phyloP scores from a whole-genome alignment of 2,113 vertebrate species.

The Haemorhous mexicanus region DNA sequence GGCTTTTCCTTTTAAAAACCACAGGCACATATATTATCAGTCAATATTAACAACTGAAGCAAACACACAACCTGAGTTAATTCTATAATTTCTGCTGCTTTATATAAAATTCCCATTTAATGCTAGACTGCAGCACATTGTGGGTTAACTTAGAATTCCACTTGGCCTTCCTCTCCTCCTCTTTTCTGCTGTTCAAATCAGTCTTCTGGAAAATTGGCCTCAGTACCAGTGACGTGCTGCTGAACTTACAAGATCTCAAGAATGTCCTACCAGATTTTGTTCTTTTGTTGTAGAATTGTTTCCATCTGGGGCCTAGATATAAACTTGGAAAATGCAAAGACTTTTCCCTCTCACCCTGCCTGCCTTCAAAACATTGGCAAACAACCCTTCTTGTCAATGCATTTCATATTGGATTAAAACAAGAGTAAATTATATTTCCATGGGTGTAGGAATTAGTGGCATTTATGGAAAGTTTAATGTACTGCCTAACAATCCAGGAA shows the following conservation, averaged over 20 bases:
- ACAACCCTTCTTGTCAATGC: slow-evolving; percentile 49
- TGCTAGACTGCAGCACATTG: slow-evolving; percentile 1
- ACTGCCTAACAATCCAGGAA: background rate
- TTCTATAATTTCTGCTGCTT: background rate
- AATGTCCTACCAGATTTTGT: slow-evolving; percentile 75
- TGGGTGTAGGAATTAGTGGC: slow-evolving; percentile 7
- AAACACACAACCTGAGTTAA: background rate
- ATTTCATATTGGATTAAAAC: slow-evolving; percentile 58
- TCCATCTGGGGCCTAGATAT: slow-evolving; percentile 73
- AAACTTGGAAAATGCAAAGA: slow-evolving; percentile 69
- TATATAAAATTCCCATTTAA: background rate
- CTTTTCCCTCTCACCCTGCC: slow-evolving; percentile 59
- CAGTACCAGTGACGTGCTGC: slow-evolving; percentile 59
- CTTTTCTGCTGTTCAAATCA: slow-evolving; percentile 76
- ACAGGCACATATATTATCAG: background rate
- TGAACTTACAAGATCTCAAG: slow-evolving; percentile 72
- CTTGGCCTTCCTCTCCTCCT: slow-evolving; percentile 16
- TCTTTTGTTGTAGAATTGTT: slow-evolving; percentile 75
- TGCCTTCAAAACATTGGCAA: slow-evolving; percentile 72
- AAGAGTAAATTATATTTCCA: slow-evolving; percentile 34
- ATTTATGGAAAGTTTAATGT: slow-evolving; percentile 31
- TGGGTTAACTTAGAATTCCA: slow-evolving; percentile 62
- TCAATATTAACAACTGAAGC: background rate
- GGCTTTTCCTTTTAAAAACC: slow-evolving; percentile 25
- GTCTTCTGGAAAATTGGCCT: slow-evolving; percentile 73